Conservation (phyloP, 2,888 invertebrate genomes). For the Helicoverpa assulta region DNA sequence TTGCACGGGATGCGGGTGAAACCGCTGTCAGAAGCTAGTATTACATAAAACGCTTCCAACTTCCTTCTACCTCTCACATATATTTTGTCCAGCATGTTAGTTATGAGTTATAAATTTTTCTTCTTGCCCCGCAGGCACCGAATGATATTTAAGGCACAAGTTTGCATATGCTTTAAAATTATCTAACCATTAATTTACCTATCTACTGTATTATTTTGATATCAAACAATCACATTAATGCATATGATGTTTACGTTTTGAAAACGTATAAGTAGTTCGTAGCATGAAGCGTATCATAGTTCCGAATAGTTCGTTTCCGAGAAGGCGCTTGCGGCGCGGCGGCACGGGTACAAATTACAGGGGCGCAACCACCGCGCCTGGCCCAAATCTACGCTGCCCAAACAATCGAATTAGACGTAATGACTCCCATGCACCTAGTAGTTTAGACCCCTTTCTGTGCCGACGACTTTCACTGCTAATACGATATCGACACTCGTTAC, state of each 20-base stretch:
- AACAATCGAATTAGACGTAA: conserved; percentile 87
- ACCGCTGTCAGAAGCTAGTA: no score
- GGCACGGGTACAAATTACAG: conserved; percentile 84
- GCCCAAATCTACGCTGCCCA: conserved; percentile 85
- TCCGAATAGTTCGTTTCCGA: conserved; percentile 75
- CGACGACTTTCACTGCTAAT: conserved; percentile 58
- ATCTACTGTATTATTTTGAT: neutral
- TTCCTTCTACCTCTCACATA: no score
- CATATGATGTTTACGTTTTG: conserved; percentile 68
- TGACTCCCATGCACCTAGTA: conserved; percentile 72
- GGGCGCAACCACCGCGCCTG: conserved; percentile 78
- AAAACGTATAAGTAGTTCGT: conserved; percentile 63
- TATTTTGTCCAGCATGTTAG: no score
- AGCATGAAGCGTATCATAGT: conserved; percentile 60
- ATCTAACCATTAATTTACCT: neutral
- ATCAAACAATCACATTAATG: conserved; percentile 36
- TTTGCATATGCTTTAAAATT: no score
- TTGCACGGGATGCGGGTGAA: no score
- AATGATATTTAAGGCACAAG: no score
- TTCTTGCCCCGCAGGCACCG: no score
- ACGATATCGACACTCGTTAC: conserved; percentile 37
- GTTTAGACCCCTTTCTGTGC: conserved; percentile 54
- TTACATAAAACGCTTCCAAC: no score
- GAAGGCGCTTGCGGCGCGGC: conserved; percentile 70
- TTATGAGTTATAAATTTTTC: no score